Base-by-base conservation (phyloP, 2,888 invertebrate species). In the Cylindroiulus punctatus region DNA sequence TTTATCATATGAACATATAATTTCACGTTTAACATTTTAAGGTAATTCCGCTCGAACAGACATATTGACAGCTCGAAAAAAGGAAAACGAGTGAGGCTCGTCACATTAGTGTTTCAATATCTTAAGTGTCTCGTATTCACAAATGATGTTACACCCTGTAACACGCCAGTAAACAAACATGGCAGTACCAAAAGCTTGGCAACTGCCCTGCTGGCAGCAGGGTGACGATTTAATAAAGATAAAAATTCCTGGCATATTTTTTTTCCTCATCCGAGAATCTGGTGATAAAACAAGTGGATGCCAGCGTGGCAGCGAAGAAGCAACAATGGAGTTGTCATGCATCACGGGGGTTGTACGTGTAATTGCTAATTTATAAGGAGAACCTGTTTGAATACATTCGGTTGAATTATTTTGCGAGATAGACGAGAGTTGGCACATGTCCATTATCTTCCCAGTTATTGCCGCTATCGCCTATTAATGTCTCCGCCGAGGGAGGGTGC, bases 211-310 rank as follows among this genome's bases (percentile, higher is more conserved):
- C 52, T 52, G 26, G 65, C 65, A 65, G 4, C 76, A 5, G 76
- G 76, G 76, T 76, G 76, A 76, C 76, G 76, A 76, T 76, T 76
- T 76, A 76, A 76, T 76, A 76, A 76, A 76, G 76, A 76, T 76
- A 76, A 76, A 76, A 76, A 76, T 76, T 76, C 76, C 32, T 30
- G 30, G 76, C 76, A 76, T 76, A 17, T 76, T 30, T 76, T 30
- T 14, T 8, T 8, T 5, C n/a, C 12, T 26, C 76, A 76, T 76
- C 14, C 30, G 30, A 76, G 76, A 76, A 76, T 76, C 32, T 30
- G 30, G 76, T 30, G 76, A 76, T 76, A 76, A 76, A 76, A 76
- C 76, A 76, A 76, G 14, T 76, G 76, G 76, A 76, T 76, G 76
- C 76, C 76, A 76, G 30, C 76, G 30, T 76, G 76, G 76, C 76